Base-by-base conservation (phyloP, 1,140 invertebrate species). In the Calliopsis andreniformis region DNA sequence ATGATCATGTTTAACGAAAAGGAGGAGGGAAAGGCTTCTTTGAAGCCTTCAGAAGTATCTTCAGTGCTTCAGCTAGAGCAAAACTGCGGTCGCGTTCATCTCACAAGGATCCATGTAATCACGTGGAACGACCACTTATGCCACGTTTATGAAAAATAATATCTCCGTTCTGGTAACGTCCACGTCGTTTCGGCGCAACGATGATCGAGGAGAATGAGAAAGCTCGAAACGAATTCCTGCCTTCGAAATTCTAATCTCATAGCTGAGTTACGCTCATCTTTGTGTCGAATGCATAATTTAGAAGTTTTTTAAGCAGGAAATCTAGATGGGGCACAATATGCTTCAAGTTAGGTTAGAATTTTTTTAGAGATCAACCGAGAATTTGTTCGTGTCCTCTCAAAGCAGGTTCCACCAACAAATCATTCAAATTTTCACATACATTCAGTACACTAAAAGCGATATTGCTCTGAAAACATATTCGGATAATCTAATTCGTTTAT, bases 91-190 rank as follows among this genome's bases (percentile, higher is more conserved):
- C 58, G 55, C 62, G 69, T 67, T 80, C 70, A 77, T 82, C 73
- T 67, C 47, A 43, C 4, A 59, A n/a, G 80, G 69, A 80, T 78
- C 78, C 80, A 80, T 78, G 80, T 86, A 87, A 87, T 88, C 87
- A 85, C 80, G 76, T 28, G 78, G 20, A 88, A 87, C 68, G 83
- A 56, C 61, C 83, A 58, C 82, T 81, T 79, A 78, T 42, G 82
- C 62, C 72, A 51, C 76, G 68, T 78, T 85, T 84, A 88, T 88
- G 86, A 87, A 88, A 88, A 87, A 85, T 88, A 83, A 87, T 86
- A 86, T 61, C 76, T 51, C 68, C 49, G 20, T 53, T 63, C 28
- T 42, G 39, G 66, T 42, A 28, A 32, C 49, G 62, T 76, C 28
- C 28, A 14, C 20, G 71, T 43, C 25, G 55, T 75, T 63, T 45